phyloP scores from a whole-genome alignment of 2,113 vertebrate species.

The Pimephales promelas region DNA sequence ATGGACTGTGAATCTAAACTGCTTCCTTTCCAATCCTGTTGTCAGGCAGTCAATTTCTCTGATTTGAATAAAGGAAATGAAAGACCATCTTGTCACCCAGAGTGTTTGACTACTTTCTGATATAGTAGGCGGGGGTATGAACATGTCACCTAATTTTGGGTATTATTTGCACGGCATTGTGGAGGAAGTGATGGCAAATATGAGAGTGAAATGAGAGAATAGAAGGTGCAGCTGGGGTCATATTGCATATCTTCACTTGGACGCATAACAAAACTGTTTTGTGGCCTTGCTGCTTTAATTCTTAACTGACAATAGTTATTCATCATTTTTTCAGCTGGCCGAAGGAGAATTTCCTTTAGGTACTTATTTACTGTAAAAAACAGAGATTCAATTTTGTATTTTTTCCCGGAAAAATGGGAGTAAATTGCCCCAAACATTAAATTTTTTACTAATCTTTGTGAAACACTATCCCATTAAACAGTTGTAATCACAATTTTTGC shows the following conservation, averaged over 20 bases:
- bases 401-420: slow-evolving; percentile 30
- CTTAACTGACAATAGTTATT: slow-evolving; percentile 49
- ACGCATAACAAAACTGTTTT: slow-evolving; percentile 52
- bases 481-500: slow-evolving; percentile 51
- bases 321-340: slow-evolving; percentile 36
- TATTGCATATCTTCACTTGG: slow-evolving; percentile 52
- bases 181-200: slow-evolving; percentile 89
- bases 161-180: slow-evolving; percentile 91
- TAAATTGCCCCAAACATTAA: slow-evolving; percentile 22
- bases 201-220: slow-evolving; percentile 64
- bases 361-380: slow-evolving; percentile 19
- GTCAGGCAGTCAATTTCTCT: slow-evolving; percentile 51
- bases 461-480: slow-evolving; percentile 40
- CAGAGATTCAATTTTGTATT: neutral
- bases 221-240: slow-evolving; percentile 53
- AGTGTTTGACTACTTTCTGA: slow-evolving; percentile 91
- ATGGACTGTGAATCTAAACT: slow-evolving; percentile 24
- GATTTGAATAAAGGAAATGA: slow-evolving; percentile 93
- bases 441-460: slow-evolving; percentile 34
- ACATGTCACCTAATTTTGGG: slow-evolving; percentile 89
- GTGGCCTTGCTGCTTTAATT: slow-evolving; percentile 18
- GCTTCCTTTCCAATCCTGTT: slow-evolving; percentile 7
- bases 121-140: slow-evolving; percentile 85
- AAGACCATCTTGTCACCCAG: slow-evolving; percentile 79
- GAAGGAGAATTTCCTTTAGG: slow-evolving; percentile 21